Base-by-base conservation (phyloP, 2,113 vertebrate genomes). In the cattle (Bos taurus) region DNA sequence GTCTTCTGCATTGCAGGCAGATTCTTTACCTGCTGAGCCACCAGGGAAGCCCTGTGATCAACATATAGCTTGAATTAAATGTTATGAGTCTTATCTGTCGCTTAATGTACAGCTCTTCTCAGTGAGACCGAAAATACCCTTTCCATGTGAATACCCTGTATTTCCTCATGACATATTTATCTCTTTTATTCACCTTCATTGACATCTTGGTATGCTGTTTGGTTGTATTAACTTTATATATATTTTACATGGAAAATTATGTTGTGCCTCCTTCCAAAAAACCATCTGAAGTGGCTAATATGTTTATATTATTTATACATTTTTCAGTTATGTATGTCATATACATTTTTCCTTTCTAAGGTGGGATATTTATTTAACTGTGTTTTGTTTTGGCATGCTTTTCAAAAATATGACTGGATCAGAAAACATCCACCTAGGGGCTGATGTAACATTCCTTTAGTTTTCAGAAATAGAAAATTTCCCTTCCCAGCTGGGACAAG, bases 381-480 rank as follows among this genome's bases (percentile, higher is more conserved):
- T 5, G 6, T 81, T 89, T 86, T 89, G 33, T 28, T 23, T 78
- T 48, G 40, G 26, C 21, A 10, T 50, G 56, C 15, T n/a, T 71
- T 87, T 60, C 33, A 62, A 60, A 94, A 78, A 93, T 52, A 87
- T 33, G 16, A 57, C 64, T 50, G 3, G 25, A 36, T 86, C 92
- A 83, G 71, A 43, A 80, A 86, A 90, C 8, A n/a, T 80, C n/a
- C 46, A 13, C 54, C 64, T 50, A 50, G 77, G 36, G 33, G 33
- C 64, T 60, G 43, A 80, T 33, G 25, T 36, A 71, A 40, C 15
- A n/a, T n/a, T 97, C 46, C 30, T 80, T 84, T n/a, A 14, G 36
- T 28, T 40, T 54, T 85, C 67, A 89, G 57, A 96, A 96, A 85
- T 54, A 81, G 92, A 92, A 86, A 92, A n/a, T 26, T 62, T 84